Conservation (phyloP, 2,797 vertebrate genomes). For the Microcaecilia unicolor region DNA sequence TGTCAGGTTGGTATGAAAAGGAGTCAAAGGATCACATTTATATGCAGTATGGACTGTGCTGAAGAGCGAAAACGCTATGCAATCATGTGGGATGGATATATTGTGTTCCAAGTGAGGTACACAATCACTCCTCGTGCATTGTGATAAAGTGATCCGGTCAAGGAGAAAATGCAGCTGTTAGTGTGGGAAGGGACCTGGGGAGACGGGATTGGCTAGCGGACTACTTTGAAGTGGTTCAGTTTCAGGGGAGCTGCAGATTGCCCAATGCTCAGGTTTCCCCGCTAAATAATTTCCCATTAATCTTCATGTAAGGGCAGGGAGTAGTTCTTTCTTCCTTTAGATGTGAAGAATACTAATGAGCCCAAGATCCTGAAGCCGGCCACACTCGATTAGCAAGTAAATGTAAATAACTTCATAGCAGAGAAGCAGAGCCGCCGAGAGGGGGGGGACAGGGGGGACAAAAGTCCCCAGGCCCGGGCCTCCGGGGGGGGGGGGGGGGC, state of each 20-base stretch:
- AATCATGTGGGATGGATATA: too few relatives aligned
- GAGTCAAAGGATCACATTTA: too few relatives aligned
- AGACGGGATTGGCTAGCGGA: too few relatives aligned
- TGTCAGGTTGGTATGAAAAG: too few relatives aligned
- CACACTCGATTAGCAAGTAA: neutral
- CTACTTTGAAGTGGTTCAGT: neutral
- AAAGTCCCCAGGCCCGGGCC: too few relatives aligned
- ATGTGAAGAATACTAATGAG: slow-evolving; percentile 22
- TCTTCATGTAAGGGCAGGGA: slow-evolving; percentile 25
- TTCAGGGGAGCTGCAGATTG: slow-evolving; percentile 17
- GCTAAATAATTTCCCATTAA: slow-evolving; percentile 37
- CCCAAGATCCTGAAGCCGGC: neutral
- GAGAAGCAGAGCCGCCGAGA: too few relatives aligned
- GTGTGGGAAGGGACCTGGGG: too few relatives aligned
- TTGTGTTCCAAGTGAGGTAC: too few relatives aligned
- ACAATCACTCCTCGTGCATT: slow-evolving; percentile 19
- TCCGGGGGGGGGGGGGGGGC: too few relatives aligned
- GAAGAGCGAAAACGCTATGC: too few relatives aligned
- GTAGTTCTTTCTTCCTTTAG: slow-evolving; percentile 22
- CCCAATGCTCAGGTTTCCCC: slow-evolving; percentile 24
- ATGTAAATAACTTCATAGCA: neutral
- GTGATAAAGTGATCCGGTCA: slow-evolving; percentile 22
- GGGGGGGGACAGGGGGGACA: too few relatives aligned
- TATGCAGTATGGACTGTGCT: too few relatives aligned
- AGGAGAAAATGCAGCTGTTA: slow-evolving; percentile 18